These are phyloP conservation scores for Heliangelus exortis DNA, from an alignment of 2,797 vertebrate species.

Conservation along the genomic window DNA sequence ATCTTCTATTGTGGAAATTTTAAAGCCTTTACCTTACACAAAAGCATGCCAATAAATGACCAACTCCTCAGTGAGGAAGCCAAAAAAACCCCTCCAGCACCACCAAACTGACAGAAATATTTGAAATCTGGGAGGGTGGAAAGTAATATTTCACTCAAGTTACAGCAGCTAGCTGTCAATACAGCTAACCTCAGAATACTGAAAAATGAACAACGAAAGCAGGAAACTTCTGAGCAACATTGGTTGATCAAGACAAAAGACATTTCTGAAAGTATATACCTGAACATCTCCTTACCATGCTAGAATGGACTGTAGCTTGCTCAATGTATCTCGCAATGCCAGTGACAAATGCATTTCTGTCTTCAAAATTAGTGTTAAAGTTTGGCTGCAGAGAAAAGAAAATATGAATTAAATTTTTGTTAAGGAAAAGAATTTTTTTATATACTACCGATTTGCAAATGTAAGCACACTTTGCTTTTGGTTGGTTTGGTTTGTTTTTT, in stretches of 20 bases:
- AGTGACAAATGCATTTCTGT: slow-evolving; percentile 98
- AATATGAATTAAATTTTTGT: not conserved
- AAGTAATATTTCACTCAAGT: not conserved
- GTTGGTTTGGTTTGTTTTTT: not conserved
- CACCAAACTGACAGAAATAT: not conserved
- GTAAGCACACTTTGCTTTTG: not conserved
- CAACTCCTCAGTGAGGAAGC: not conserved
- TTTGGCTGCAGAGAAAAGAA: slow-evolving; percentile 85
- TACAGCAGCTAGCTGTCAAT: not conserved
- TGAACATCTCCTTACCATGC: slow-evolving; percentile 85
- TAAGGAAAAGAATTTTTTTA: not conserved
- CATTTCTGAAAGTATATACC: not conserved
- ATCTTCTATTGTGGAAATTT: not conserved
- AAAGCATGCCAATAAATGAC: not conserved
- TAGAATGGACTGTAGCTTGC: slow-evolving; percentile 96
- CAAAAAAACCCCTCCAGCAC: not conserved
- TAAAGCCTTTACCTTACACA: not conserved
- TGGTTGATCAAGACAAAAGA: not conserved
- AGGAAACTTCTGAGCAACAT: not conserved
- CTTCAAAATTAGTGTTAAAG: slow-evolving; percentile 99
- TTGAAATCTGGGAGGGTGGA: not conserved
- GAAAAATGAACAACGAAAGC: not conserved
- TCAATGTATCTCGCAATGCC: slow-evolving; percentile 99
- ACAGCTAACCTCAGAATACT: not conserved
- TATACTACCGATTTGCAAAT: not conserved